Percentiles rank a stretch among this genome's conserved stretches.
These are phyloP conservation scores for Petroica traversi DNA, from an alignment of 2,113 vertebrate genomes.

Conservation along the genomic window DNA sequence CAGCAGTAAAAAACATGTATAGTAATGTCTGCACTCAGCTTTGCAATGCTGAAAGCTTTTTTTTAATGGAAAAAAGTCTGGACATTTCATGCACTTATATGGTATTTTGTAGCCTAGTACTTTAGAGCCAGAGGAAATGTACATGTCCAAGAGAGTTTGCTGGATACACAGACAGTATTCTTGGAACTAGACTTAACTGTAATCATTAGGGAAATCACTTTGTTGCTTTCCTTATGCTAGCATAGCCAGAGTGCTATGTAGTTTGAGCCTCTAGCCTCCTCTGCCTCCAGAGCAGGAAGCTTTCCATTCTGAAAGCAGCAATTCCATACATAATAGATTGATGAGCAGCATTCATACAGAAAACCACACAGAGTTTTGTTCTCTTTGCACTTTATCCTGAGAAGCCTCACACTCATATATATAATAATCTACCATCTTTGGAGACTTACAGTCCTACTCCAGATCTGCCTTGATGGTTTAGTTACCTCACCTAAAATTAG, in stretches of 20 bases:
- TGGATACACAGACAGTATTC: slow-evolving; percentile 38
- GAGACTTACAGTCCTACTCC: not conserved
- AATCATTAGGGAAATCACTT: slow-evolving; percentile 38
- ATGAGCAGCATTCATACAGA: not conserved
- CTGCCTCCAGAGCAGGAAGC: not conserved
- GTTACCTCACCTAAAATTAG: not conserved
- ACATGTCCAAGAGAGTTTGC: slow-evolving; percentile 41
- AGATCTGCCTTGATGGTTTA: not conserved
- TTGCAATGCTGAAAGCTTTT: not conserved
- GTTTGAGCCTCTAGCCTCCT: not conserved
- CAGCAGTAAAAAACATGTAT: not conserved
- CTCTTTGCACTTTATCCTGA: not conserved
- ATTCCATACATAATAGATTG: not conserved
- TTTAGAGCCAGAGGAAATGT: slow-evolving; percentile 53
- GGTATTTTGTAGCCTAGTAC: slow-evolving; percentile 27
- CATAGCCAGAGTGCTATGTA: not conserved
- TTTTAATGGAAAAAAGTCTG: not conserved
- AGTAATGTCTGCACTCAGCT: not conserved
- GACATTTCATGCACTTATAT: slow-evolving; percentile 54
- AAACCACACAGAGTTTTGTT: not conserved
- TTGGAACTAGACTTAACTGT: slow-evolving; percentile 37
- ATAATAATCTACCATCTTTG: not conserved
- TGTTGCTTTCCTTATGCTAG: not conserved
- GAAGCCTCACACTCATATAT: not conserved
- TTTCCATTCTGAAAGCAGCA: not conserved